Conservation (phyloP, 2,113 vertebrate species). For the Cebus imitator region DNA sequence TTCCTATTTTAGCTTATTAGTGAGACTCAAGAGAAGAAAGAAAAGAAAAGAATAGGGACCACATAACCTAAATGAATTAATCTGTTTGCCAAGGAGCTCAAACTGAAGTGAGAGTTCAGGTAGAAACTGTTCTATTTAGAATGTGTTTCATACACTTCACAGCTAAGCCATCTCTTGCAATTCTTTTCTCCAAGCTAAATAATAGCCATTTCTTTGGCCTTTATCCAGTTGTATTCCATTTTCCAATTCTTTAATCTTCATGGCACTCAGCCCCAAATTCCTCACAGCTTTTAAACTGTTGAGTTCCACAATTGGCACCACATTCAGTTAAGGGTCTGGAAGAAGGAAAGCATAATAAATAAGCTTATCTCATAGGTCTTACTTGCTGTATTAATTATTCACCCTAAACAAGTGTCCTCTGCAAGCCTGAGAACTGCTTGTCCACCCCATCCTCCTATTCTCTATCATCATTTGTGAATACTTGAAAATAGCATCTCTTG, state of each 20-base stretch:
- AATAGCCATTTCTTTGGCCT: not conserved
- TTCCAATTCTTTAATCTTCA: not conserved
- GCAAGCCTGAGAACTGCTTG: not conserved
- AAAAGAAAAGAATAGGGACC: not conserved
- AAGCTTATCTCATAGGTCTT: not conserved
- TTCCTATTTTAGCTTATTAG: not conserved
- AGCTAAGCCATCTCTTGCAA: not conserved
- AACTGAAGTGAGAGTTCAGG: not conserved
- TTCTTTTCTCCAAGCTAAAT: slow-evolving; percentile 20
- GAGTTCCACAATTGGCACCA: not conserved
- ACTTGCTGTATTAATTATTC: not conserved
- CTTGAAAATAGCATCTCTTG: not conserved
- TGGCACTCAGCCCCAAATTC: not conserved
- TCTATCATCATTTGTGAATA: not conserved
- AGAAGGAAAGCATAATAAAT: not conserved
- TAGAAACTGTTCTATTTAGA: not conserved
- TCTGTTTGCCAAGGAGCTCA: not conserved
- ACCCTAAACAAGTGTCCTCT: no score
- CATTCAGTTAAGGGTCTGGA: not conserved
- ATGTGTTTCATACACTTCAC: not conserved
- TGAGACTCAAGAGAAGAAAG: not conserved
- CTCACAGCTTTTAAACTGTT: slow-evolving; percentile 17
- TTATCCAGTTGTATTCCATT: not conserved
- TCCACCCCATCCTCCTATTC: not conserved
- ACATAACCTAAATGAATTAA: not conserved